Percentiles rank a stretch among this genome's conserved stretches.
Conservation (phyloP, 2,888 invertebrate genomes). For the Eudasyphora cyanicolor region DNA sequence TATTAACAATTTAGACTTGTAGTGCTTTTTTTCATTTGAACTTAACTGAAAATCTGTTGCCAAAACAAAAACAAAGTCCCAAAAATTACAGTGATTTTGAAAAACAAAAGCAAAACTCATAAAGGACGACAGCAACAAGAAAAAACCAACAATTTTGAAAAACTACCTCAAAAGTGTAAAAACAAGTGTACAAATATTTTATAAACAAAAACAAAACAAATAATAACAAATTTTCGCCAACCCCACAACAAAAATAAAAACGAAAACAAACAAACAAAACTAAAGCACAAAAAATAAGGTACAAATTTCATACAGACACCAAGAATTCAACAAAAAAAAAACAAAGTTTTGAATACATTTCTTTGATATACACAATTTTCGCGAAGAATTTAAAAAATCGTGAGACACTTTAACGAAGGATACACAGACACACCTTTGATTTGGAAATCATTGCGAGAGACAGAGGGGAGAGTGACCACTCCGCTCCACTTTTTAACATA, state of each 20-base stretch:
- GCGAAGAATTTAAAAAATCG: background rate
- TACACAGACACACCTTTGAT: constrained; percentile 39
- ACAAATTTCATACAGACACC: constrained; percentile 61
- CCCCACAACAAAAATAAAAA: constrained; percentile 42
- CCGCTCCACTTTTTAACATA: too few species aligned
- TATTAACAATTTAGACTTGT: constrained; percentile 17
- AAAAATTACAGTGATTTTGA: constrained; percentile 53
- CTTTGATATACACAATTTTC: constrained; percentile 48
- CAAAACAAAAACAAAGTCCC: constrained; percentile 28
- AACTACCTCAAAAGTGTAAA: constrained; percentile 70
- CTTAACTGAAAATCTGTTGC: constrained; percentile 3
- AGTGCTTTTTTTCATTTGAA: background rate
- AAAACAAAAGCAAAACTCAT: constrained; percentile 27
- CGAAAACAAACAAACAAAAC: constrained; percentile 50
- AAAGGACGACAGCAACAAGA: constrained; percentile 45
- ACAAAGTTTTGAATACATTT: constrained; percentile 59
- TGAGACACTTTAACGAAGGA: constrained; percentile 63
- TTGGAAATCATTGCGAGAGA: background rate
- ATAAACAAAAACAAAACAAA: constrained; percentile 54
- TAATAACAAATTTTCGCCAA: constrained; percentile 52
- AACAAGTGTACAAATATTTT: constrained; percentile 69
- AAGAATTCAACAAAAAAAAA: constrained; percentile 55
- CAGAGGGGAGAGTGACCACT: background rate
- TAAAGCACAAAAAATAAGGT: constrained; percentile 67
- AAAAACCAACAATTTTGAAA: constrained; percentile 67